Conservation (phyloP, 2,113 vertebrate genomes). For the Halcyon senegalensis region DNA sequence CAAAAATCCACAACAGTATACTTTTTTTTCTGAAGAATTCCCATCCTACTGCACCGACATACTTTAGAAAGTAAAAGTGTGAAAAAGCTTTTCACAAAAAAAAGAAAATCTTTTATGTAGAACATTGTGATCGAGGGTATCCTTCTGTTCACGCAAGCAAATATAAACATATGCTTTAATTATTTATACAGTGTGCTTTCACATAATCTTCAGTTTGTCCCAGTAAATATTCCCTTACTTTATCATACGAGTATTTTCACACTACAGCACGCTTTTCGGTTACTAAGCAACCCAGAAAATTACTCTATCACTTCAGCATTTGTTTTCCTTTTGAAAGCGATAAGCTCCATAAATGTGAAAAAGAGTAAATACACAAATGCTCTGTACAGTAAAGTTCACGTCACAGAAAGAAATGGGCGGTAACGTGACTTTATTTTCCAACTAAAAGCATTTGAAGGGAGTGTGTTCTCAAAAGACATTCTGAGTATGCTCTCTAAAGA, state of each 20-base stretch:
- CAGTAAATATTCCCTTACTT: not conserved
- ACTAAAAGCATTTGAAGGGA: not conserved
- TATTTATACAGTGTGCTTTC: not conserved
- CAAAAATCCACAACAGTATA: not conserved
- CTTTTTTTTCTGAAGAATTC: not conserved
- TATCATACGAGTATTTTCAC: not conserved
- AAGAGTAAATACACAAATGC: not conserved
- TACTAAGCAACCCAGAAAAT: conserved; percentile 57
- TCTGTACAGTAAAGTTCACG: not conserved
- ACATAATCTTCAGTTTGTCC: not conserved
- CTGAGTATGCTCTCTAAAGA: conserved; percentile 38
- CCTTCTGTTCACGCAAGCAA: not conserved
- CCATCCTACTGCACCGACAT: not conserved
- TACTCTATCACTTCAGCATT: conserved; percentile 38
- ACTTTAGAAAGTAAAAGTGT: not conserved
- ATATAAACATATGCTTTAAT: not conserved
- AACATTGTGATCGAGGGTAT: not conserved
- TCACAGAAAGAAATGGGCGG: accelerated
- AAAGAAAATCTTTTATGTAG: not conserved
- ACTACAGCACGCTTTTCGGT: not conserved
- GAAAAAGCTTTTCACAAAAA: not conserved
- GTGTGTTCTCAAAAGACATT: conserved; percentile 7
- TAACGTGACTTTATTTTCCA: not conserved
- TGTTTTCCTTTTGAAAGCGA: conserved; percentile 40
- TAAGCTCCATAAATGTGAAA: not conserved